Evolutionary conservation across 2,113 vertebrate genomes (phyloP), one percentile per base, ranked within the genome.

Genomic region (Semicossyphus pulcher): DNA sequence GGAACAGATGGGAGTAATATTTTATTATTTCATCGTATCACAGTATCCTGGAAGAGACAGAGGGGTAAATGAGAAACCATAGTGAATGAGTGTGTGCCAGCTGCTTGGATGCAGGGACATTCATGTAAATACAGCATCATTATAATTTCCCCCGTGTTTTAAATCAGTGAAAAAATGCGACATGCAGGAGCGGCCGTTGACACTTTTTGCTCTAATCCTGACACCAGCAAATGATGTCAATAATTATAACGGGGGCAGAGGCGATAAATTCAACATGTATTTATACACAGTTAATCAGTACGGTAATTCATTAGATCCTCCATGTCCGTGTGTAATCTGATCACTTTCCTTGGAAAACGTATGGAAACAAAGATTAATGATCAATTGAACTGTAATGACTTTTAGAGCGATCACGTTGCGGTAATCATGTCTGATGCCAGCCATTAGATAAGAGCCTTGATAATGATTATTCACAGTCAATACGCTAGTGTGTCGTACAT

Each of bases 1-100:
- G 26, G 51, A 85, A 85, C 85, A 87, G 83, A 89, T 77, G 83
- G 81, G 23, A 34, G 4, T 15, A 39, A 47, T 74, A 36, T 73
- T 76, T 80, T 49, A 70, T 80, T 67, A 75, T 78, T 72, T 82
- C 20, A 64, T 76, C 58, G 72, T 70, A 65, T 60, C 60, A 41
- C 52, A 48, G 60, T 70, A 59, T 80, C 52, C 68, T 48, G 37
- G 59, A 65, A 66, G 54, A 61, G 25, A 53, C 15, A 25, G 20
- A 32, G 53, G 74, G 47, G 45, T 78, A 75, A 70, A 77, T 57
- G 70, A 57, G 36, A 48, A 39, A 28, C 28, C 12, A 11, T 0
- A 36, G 63, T 28, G 51, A 47, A n/a, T 21, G 41, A 78, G 41
- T 20, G 20, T 6, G 11, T 41, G 52, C 23, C 69, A 66, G 34